A percentile compares a stretch with the other conserved stretches of the same genome.
These are phyloP conservation scores for Phania funesta DNA, from an alignment of 2,888 invertebrate species.

Conservation along the genomic window DNA sequence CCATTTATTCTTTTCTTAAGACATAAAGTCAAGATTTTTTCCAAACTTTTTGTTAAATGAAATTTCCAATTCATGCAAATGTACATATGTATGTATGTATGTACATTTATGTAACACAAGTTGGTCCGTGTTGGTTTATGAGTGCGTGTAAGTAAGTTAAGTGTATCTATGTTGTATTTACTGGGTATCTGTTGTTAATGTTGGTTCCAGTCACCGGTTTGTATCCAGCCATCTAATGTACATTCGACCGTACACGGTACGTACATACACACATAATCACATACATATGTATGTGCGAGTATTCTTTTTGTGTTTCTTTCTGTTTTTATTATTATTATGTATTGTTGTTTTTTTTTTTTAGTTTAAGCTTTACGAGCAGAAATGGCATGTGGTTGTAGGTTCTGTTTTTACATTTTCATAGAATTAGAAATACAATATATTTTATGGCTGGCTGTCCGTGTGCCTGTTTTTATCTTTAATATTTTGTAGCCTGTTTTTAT, in stretches of 20 bases:
- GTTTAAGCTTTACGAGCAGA: slow-evolving; percentile 39
- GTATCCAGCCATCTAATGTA: slow-evolving; percentile 44
- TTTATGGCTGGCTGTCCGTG: background rate
- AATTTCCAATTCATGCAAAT: background rate
- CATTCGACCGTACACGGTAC: slow-evolving; percentile 52
- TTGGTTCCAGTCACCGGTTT: slow-evolving; percentile 62
- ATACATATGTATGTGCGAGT: background rate
- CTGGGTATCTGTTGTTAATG: slow-evolving; percentile 37
- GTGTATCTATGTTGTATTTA: background rate
- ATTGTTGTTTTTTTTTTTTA: background rate
- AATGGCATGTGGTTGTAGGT: slow-evolving; percentile 33
- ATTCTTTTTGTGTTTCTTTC: slow-evolving; percentile 4
- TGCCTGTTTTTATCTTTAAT: slow-evolving; percentile 34
- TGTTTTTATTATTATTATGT: background rate
- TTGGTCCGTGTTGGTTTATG: slow-evolving; percentile 7
- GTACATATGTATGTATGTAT: background rate
- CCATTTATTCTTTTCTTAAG: background rate
- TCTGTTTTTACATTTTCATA: slow-evolving; percentile 52
- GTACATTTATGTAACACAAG: too few relatives aligned
- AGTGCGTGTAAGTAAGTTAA: background rate
- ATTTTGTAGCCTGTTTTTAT: slow-evolving; percentile 54
- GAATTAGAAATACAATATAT: slow-evolving; percentile 56
- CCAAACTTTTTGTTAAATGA: background rate
- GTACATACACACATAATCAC: background rate
- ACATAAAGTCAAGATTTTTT: background rate